Base-by-base conservation (phyloP, 2,797 vertebrate genomes). In the Chiroxiphia lanceolata region DNA sequence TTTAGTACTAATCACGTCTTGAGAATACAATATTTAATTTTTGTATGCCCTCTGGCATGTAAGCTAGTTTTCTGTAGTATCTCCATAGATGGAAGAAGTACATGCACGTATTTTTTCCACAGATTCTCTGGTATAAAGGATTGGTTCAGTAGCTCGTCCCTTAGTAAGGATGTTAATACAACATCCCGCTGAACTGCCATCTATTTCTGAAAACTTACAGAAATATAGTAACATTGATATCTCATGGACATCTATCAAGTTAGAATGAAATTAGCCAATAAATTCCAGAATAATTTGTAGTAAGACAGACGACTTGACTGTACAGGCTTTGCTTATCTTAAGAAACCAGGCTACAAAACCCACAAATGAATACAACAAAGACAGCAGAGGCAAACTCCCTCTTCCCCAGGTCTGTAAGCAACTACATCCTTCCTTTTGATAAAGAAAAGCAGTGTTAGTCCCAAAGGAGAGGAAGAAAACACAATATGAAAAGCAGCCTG, bases 351-450 rank as follows among this genome's bases (percentile, higher is more conserved):
- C 64, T 77, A 71, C 3, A 5, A 95, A 96, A 6, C 8, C 34
- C 44, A 68, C 26, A 74, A 79, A 88, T 22, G n/a, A 92, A 76
- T 47, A 60, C 23, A 83, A 93, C 38, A 91, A 84, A 87, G 60
- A 59, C 29, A 53, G 48, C 56, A 86, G 59, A 94, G 27, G 67
- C 63, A 76, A 78, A 3, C 57, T 81, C 76, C 50, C 33, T 87
- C 65, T 87, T 56, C 34, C 44, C 38, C 45, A 50, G 45, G 74
- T 53, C 81, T 91, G 40, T 57, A 81, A 94, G 60, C 31, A 76
- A 34, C 67, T 63, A 84, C 64, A 76, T 96, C 95, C 89, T 97
- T 94, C 94, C 88, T 91, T 90, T 87, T 38, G 71, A 89, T 91
- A 87, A 71, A 77, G 85, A 80, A 91, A 94, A 81, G 13, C 40